Conservation (phyloP, 1,140 invertebrate species). For the Papilio machaon region DNA sequence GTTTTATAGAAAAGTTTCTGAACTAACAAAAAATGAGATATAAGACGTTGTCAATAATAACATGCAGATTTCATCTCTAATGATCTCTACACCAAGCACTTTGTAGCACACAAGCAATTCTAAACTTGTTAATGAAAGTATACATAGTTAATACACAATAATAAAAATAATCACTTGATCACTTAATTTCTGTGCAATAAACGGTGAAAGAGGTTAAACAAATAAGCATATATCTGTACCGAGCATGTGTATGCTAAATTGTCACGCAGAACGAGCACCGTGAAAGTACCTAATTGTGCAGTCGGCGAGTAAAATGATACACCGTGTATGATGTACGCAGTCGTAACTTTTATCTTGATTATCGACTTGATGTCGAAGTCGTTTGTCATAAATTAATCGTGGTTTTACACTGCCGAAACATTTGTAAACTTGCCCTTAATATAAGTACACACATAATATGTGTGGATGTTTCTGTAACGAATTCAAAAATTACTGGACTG, state of each 20-base stretch:
- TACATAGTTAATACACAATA: neutral
- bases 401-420: neutral
- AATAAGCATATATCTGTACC: constrained; percentile 25
- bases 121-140: neutral
- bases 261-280: constrained; percentile 27
- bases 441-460: too few relatives aligned
- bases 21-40: neutral
- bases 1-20: too few relatives aligned
- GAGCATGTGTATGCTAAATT: constrained; percentile 10
- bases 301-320: constrained; percentile 27
- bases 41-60: neutral
- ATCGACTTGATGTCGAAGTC: constrained; percentile 14
- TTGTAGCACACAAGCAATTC: neutral
- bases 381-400: neutral
- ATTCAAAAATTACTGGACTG: too few relatives aligned
- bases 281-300: constrained; percentile 33
- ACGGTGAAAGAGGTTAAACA: constrained; percentile 29
- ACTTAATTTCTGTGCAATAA: constrained; percentile 17
- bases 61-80: neutral
- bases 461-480: too few relatives aligned
- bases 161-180: constrained; percentile 27
- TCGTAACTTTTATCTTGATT: constrained; percentile 10
- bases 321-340: constrained; percentile 16
- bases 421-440: neutral
- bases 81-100: neutral